Conservation (phyloP, 64 coral and sea anemone genomes). For the Stylophora pistillata region DNA sequence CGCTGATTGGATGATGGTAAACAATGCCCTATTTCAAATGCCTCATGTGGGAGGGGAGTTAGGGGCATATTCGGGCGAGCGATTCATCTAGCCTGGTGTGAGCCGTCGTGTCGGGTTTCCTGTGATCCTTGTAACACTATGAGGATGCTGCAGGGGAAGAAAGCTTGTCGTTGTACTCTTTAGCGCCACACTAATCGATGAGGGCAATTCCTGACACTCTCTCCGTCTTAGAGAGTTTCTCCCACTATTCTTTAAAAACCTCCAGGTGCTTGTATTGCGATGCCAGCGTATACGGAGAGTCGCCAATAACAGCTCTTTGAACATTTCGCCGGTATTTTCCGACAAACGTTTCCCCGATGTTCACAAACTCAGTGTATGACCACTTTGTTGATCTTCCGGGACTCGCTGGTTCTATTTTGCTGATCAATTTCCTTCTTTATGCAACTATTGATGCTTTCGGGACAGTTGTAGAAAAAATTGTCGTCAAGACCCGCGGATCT, state of each 20-base stretch:
- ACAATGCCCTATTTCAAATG: too few relatives aligned
- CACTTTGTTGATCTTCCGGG: conserved; percentile 59
- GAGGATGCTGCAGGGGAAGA: neutral
- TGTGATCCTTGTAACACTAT: too few relatives aligned
- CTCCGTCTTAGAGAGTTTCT: neutral
- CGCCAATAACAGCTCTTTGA: conserved; percentile 46
- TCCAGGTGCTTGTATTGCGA: conserved; percentile 45
- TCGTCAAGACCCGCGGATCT: conserved; percentile 31
- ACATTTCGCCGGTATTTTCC: conserved; percentile 48
- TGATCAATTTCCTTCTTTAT: conserved; percentile 42
- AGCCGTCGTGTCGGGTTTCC: too few relatives aligned
- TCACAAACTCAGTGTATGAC: conserved; percentile 33
- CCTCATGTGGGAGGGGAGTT: too few relatives aligned
- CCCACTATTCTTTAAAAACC: conserved; percentile 40
- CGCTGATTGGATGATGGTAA: too few relatives aligned
- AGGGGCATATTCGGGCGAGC: too few relatives aligned
- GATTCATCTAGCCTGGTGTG: too few relatives aligned
- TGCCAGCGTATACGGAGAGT: conserved; percentile 40
- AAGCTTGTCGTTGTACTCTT: neutral
- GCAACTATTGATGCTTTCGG: conserved; percentile 54
- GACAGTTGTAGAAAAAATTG: conserved; percentile 51
- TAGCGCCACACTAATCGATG: conserved; percentile 26
- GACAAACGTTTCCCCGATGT: conserved; percentile 38
- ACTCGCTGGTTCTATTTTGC: neutral
- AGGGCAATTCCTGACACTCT: conserved; percentile 14